Conservation (phyloP, 2,888 invertebrate species). For the Thalpophila matura region DNA sequence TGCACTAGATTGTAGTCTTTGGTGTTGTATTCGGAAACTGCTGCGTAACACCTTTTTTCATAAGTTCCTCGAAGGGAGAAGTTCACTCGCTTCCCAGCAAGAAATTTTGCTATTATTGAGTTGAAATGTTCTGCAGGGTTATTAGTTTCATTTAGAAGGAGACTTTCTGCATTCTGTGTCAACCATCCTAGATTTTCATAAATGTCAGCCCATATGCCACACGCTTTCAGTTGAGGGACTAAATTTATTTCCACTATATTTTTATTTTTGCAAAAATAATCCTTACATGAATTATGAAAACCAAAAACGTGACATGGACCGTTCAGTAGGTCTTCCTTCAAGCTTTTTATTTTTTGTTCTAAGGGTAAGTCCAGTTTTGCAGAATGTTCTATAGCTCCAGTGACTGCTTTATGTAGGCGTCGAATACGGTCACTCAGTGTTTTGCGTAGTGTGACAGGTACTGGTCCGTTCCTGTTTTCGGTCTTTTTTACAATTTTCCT, state of each 20-base stretch:
- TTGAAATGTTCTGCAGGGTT: constrained; percentile 8
- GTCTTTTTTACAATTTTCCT: constrained; percentile 1
- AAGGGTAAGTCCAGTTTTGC: constrained; percentile 2
- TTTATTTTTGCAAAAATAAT: constrained; percentile 2
- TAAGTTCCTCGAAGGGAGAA: constrained; percentile 2
- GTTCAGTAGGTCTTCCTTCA: neutral
- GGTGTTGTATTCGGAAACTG: constrained; percentile 1
- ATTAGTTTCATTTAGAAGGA: constrained; percentile 2
- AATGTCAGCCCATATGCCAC: neutral
- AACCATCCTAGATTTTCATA: neutral
- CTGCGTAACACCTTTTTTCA: neutral
- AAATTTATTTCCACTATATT: neutral
- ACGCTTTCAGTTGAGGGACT: neutral
- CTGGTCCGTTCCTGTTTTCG: neutral
- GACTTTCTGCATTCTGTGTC: constrained; percentile 2
- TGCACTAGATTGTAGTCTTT: constrained; percentile 4
- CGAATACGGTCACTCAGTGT: neutral
- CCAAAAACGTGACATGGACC: constrained; percentile 3
- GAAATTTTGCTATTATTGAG: neutral
- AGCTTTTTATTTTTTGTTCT: constrained; percentile 2
- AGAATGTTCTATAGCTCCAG: neutral
- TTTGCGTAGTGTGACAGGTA: constrained; percentile 6
- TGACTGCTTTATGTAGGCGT: constrained; percentile 4
- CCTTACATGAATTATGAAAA: neutral
- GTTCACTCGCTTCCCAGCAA: constrained; percentile 10